Conservation (phyloP, 2,888 invertebrate species). For the Heliconius ismenius region DNA sequence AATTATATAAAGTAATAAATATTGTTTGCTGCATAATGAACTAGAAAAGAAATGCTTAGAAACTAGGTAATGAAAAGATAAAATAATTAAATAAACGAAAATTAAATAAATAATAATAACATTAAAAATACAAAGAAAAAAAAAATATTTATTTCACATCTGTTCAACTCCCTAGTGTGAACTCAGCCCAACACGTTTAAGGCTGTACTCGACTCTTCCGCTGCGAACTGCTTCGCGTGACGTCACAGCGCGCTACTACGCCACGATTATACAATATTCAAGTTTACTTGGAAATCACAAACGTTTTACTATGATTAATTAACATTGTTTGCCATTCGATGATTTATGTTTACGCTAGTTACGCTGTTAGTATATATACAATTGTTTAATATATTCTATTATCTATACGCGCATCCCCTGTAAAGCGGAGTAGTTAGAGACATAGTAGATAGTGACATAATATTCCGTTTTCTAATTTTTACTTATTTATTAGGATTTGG, state of each 20-base stretch:
- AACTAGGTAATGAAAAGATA: background rate
- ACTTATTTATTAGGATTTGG: background rate
- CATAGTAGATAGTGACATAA: background rate
- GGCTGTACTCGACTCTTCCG: slow-evolving; percentile 49
- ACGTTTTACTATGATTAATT: slow-evolving; percentile 4
- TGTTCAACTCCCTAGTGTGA: background rate
- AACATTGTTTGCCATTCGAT: slow-evolving; percentile 1
- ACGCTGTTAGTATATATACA: background rate
- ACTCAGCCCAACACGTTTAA: background rate
- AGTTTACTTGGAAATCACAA: slow-evolving; percentile 21
- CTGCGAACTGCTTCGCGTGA: slow-evolving; percentile 59
- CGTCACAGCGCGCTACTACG: slow-evolving; percentile 26
- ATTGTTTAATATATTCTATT: background rate
- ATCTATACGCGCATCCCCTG: background rate
- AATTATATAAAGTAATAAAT: background rate
- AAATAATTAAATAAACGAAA: background rate
- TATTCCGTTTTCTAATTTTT: background rate
- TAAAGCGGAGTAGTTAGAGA: background rate
- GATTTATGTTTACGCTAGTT: background rate
- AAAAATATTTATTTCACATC: background rate
- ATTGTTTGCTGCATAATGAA: background rate
- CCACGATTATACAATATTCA: slow-evolving; percentile 15
- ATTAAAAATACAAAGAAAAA: background rate
- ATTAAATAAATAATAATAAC: background rate
- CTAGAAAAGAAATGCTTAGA: background rate